These are phyloP conservation scores for Embidobia sp. DNA, from an alignment of 2,888 invertebrate genomes.

Conservation along the genomic window DNA sequence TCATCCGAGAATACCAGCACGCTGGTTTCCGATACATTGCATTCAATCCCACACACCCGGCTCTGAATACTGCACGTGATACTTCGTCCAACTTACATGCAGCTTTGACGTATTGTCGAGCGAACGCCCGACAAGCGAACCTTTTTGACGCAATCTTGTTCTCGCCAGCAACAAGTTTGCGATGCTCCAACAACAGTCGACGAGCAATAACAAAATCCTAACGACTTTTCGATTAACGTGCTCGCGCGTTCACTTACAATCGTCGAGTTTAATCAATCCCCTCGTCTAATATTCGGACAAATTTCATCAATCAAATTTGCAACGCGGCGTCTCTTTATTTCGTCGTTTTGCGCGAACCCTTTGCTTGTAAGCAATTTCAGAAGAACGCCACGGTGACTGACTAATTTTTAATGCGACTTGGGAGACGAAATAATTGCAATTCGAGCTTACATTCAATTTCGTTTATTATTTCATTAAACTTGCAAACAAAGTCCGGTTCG, in stretches of 20 bases:
- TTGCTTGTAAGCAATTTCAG: no score
- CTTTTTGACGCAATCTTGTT: constrained; percentile 24
- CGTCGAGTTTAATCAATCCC: constrained; percentile 20
- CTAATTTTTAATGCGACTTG: no score
- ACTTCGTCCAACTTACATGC: constrained; percentile 17
- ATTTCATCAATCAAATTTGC: constrained; percentile 46
- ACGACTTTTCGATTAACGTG: constrained; percentile 16
- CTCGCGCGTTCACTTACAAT: constrained; percentile 8
- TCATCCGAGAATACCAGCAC: constrained; percentile 41
- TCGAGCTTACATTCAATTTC: no score
- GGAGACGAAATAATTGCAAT: no score
- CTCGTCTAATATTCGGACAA: constrained; percentile 13
- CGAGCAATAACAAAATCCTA: constrained; percentile 2
- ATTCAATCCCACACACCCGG: constrained; percentile 30
- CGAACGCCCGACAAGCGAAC: constrained; percentile 15
- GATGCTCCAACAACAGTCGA: constrained; percentile 1
- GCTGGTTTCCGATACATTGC: constrained; percentile 50
- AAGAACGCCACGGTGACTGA: no score
- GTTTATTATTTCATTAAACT: neutral
- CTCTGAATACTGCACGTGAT: constrained; percentile 28
- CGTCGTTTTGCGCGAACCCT: constrained; percentile 18
- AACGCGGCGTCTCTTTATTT: constrained; percentile 21
- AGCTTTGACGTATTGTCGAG: constrained; percentile 45
- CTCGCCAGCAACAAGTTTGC: constrained; percentile 42
- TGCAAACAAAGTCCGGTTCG: neutral